Evolutionary conservation across 2,113 vertebrate species (phyloP).

Genomic region (Felis catus): F.catus_Fca126_mat1.0 CM031428.1:55631001-55631500

Average conservation of each 20-base stretch:
- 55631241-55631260: rapidly evolving
- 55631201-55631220: neutral
- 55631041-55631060: neutral
- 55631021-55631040: neutral
- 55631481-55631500: too few species aligned
- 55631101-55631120: too few species aligned
- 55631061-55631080: neutral
- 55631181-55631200: neutral
- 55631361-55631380: too few species aligned
- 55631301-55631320: too few species aligned
- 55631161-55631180: neutral
- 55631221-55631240: rapidly evolving
- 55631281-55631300: too few species aligned
- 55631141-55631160: neutral
- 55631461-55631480: too few species aligned
- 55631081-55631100: neutral
- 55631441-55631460: too few species aligned
- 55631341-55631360: too few species aligned
- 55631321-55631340: too few species aligned
- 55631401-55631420: too few species aligned
- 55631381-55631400: too few species aligned
- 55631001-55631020: rapidly evolving
- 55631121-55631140: neutral
- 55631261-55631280: neutral
- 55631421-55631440: too few species aligned